Evolutionary conservation across 1,140 invertebrate genomes (phyloP).

Genomic region (Oryctes rhinoceros): DNA sequence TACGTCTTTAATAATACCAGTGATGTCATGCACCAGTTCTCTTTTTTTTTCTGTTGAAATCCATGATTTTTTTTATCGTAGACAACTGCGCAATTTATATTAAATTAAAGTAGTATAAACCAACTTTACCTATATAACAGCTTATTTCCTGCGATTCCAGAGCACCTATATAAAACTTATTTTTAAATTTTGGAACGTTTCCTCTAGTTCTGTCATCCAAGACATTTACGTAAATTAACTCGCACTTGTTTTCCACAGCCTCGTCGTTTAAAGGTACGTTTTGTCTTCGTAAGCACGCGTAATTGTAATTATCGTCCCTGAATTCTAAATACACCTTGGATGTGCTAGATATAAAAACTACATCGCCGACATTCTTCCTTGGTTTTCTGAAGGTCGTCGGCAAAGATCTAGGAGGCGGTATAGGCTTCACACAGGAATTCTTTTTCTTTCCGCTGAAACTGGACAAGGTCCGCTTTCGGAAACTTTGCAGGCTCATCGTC

Average conservation of each 20-base stretch:
- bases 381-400: constrained; percentile 53
- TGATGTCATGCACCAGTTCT: background rate
- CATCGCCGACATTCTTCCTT: constrained; percentile 54
- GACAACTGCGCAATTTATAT: background rate
- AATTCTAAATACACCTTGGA: constrained; percentile 52
- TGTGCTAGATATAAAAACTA: constrained; percentile 54
- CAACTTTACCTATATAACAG: constrained; percentile 41
- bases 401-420: constrained; percentile 53
- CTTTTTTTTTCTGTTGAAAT: background rate
- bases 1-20: background rate
- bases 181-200: constrained; percentile 31
- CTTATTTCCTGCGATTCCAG: constrained; percentile 42
- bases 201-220: background rate
- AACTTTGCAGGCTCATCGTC: constrained; percentile 22
- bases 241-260: constrained; percentile 16
- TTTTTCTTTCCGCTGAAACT: constrained; percentile 27
- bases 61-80: background rate
- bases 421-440: constrained; percentile 39
- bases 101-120: background rate
- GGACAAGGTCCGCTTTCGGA: constrained; percentile 24
- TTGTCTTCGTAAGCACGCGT: constrained; percentile 27
- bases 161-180: constrained; percentile 28
- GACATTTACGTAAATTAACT: constrained; percentile 31
- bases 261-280: constrained; percentile 13
- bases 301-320: constrained; percentile 45